A percentile compares a stretch with the other conserved stretches of the same genome.
Conservation (phyloP, 2,888 invertebrate genomes). For the Pseudococcus viburni region DNA sequence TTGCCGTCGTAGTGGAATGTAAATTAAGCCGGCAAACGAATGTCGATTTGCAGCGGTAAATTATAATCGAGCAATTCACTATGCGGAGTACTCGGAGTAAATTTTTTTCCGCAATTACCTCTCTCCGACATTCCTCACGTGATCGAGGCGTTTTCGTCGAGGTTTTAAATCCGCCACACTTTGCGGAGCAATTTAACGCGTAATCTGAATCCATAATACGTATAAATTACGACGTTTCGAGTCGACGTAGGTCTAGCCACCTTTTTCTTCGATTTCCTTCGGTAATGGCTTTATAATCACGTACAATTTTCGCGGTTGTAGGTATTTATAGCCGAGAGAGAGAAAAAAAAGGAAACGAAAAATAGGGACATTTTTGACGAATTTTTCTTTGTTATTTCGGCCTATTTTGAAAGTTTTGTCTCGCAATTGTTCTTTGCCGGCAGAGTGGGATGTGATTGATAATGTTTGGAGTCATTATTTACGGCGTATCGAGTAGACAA, state of each 20-base stretch:
- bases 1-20: background rate
- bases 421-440: background rate
- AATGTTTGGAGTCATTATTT: conserved; percentile 18
- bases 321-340: background rate
- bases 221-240: background rate
- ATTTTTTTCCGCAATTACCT: conserved; percentile 6
- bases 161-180: background rate
- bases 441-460: conserved; percentile 23
- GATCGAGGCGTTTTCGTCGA: background rate
- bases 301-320: background rate
- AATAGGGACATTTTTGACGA: conserved; percentile 6
- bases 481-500: conserved; percentile 37
- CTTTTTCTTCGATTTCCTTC: background rate
- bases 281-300: background rate
- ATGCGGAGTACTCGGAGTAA: background rate
- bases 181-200: background rate
- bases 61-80: conserved; percentile 10
- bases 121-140: too few species aligned
- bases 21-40: background rate
- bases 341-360: background rate
- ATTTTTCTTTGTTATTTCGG: background rate
- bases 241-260: background rate
- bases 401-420: conserved; percentile 24
- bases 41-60: background rate
- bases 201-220: background rate